A percentile compares a stretch with the other conserved stretches of the same genome.
These are phyloP conservation scores for Jaculus jaculus DNA, from an alignment of 2,113 vertebrate species.

Conservation along the genomic window DNA sequence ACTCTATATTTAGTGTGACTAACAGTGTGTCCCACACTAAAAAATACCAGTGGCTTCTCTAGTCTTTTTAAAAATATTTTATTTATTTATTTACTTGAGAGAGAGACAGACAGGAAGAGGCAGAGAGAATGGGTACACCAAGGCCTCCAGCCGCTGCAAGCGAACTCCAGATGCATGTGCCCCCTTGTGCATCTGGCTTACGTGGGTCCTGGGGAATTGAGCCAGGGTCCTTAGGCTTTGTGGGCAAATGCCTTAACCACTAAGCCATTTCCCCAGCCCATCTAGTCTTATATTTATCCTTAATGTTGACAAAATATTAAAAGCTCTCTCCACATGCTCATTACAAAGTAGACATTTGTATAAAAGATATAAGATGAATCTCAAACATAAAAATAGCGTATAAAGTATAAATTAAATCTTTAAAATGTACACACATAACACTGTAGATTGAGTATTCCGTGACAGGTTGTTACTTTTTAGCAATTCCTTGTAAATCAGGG, in stretches of 20 bases:
- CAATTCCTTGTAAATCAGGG: background rate
- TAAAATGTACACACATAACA: background rate
- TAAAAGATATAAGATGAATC: background rate
- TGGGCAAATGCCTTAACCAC: too few species aligned
- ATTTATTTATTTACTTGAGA: too few species aligned
- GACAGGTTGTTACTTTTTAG: background rate
- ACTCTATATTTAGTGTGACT: background rate
- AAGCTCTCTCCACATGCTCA: background rate
- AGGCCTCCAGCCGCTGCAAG: too few species aligned
- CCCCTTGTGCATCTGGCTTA: too few species aligned
- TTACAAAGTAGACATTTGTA: background rate
- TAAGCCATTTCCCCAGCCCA: too few species aligned
- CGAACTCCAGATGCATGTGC: too few species aligned
- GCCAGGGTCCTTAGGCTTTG: too few species aligned
- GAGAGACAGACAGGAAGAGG: too few species aligned
- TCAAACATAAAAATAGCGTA: background rate
- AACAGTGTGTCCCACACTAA: background rate
- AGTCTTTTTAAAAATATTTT: too few species aligned
- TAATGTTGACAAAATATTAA: background rate
- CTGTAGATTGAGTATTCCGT: background rate
- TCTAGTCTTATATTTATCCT: too few species aligned
- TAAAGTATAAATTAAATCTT: background rate
- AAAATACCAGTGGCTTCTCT: background rate
- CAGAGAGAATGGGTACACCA: too few species aligned
- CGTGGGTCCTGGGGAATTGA: too few species aligned